Base-by-base conservation (phyloP, 2,888 invertebrate genomes). In the Craniophora ligustri region DNA sequence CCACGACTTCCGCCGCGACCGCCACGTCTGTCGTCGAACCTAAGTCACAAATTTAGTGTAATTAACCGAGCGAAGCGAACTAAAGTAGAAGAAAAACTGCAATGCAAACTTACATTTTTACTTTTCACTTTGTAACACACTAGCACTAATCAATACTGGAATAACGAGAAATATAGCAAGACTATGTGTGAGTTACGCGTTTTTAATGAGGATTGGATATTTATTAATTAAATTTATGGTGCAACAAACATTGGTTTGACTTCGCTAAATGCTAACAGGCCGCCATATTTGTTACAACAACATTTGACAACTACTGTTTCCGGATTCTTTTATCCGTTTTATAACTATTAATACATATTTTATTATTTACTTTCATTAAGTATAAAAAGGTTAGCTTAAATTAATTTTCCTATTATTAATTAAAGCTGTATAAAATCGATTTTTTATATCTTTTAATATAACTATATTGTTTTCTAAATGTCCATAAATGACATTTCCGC, bases 1-100 rank as follows among this genome's bases (percentile, higher is more conserved):
- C 92, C 79, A 1, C 87, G 68, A 5, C 85, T 71, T 2, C 85
- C 89, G 16, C 92, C 86, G 28, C 91, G 85, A 28, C 89, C 91
- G 31, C 94, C 94, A 60, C 94, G 93, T 72, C 93, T 93, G 76
- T 94, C 93, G 77, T 94, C 93, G 71, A 93, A 94, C 94, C 94
- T 94, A 70, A 63, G 80, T 58, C 53, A 73, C 44, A 65, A 53
- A 64, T 60, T 35, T 51, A 30, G 15, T 34, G 35, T 60, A 56
- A 44, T 48, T 63, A 64, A 36, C 14, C 14, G 45, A 58, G 23
- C 49, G 44, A 47, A 39, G 46, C 48, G 19, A 48, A 51, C 60
- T 7, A 14, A 64, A 39, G 28, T 38, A 35, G 41, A 49, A 48
- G 50, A 41, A 65, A 54, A 39, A 53, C 50, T 34, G 23, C 45